Conservation (phyloP, 1,140 invertebrate genomes). For the Zaprionus gabonicus region DNA sequence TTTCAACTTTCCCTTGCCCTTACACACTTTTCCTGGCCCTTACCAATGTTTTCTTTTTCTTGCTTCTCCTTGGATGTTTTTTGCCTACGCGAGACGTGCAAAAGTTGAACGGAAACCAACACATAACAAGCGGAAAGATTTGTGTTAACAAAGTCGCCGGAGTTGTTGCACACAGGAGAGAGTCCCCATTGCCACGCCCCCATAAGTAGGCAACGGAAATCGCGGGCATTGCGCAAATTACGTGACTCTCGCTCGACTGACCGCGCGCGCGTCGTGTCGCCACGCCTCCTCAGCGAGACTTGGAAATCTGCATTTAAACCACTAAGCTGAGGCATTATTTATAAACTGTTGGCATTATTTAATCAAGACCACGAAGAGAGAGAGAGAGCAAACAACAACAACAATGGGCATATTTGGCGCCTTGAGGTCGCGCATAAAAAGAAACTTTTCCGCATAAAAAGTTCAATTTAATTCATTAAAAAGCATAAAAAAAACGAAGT, state of each 20-base stretch:
- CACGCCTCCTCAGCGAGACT: background rate
- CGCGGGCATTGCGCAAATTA: slow-evolving; percentile 75
- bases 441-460: slow-evolving; percentile 75
- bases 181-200: slow-evolving; percentile 15
- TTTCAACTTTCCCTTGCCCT: background rate
- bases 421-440: slow-evolving; percentile 64
- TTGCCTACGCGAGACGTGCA: slow-evolving; percentile 23
- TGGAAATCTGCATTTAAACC: slow-evolving; percentile 67
- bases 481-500: slow-evolving; percentile 65
- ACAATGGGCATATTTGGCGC: slow-evolving; percentile 58
- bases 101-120: slow-evolving; percentile 70
- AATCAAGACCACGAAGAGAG: slow-evolving; percentile 50
- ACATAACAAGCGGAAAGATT: slow-evolving; percentile 82
- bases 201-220: slow-evolving; percentile 69
- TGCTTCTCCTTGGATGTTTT: background rate
- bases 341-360: slow-evolving; percentile 71
- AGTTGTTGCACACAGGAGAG: slow-evolving; percentile 11
- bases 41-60: slow-evolving; percentile 8
- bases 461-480: slow-evolving; percentile 82
- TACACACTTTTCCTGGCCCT: slow-evolving; percentile 5
- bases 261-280: background rate
- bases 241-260: slow-evolving; percentile 57
- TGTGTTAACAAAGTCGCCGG: slow-evolving; percentile 71
- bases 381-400: slow-evolving; percentile 19
- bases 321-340: slow-evolving; percentile 69